phyloP scores from a whole-genome alignment of 2,888 invertebrate species.

The Petrophora chlorosata region DNA sequence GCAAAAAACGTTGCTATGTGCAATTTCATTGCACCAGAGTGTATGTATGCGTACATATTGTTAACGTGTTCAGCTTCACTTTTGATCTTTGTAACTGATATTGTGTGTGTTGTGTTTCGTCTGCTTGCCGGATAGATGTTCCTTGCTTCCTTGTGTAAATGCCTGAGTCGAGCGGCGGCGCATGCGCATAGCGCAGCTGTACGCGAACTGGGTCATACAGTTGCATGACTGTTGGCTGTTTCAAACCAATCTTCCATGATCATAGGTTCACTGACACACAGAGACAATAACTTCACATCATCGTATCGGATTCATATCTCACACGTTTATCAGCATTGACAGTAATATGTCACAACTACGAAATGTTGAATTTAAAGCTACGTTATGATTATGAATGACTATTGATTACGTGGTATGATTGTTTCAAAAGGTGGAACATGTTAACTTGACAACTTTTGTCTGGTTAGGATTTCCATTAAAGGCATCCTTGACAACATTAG shows the following conservation, averaged over 20 bases:
- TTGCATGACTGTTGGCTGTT: constrained; percentile 25
- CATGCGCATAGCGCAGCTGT: constrained; percentile 13
- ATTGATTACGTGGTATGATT: too few species aligned
- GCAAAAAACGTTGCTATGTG: too few species aligned
- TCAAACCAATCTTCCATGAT: not conserved
- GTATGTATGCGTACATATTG: not conserved
- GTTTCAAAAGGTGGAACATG: too few species aligned
- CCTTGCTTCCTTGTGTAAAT: constrained; percentile 2
- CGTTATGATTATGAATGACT: not conserved
- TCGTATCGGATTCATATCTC: too few species aligned
- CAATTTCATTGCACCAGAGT: too few species aligned
- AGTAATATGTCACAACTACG: too few species aligned
- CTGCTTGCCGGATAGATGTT: constrained; percentile 7
- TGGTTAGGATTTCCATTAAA: too few species aligned
- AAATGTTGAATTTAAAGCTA: not conserved
- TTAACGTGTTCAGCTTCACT: not conserved
- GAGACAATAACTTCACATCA: too few species aligned
- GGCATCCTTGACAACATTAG: too few species aligned
- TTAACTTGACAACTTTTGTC: too few species aligned
- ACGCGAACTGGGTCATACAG: constrained; percentile 21
- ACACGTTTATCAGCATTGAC: too few species aligned
- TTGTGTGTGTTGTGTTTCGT: not conserved
- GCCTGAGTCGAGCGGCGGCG: not conserved
- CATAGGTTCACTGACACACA: not conserved
- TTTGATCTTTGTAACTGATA: constrained; percentile 3